Conservation (phyloP, 2,888 invertebrate genomes). For the Matsumyia berberina region DNA sequence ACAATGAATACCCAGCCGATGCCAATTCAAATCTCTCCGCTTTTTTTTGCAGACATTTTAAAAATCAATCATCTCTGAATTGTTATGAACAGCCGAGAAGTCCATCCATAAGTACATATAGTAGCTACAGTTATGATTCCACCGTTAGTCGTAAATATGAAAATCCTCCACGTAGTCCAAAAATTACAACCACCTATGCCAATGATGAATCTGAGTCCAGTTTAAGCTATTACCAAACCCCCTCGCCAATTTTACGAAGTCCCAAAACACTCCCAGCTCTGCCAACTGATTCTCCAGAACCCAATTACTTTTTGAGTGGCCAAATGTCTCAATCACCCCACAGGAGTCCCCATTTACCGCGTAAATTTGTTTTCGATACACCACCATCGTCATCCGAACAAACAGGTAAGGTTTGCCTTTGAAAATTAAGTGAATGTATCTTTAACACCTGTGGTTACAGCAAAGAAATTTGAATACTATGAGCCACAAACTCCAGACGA, state of each 20-base stretch:
- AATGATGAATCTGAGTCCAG: constrained; percentile 80
- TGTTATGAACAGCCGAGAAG: constrained; percentile 76
- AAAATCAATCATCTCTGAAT: constrained; percentile 69
- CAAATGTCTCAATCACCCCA: constrained; percentile 78
- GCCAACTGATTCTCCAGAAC: constrained; percentile 80
- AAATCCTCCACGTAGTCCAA: constrained; percentile 83
- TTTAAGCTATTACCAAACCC: constrained; percentile 82
- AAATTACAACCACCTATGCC: constrained; percentile 84
- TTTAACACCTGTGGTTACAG: constrained; percentile 40
- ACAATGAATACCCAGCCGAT: background rate
- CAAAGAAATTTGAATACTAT: constrained; percentile 83
- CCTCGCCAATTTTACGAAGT: constrained; percentile 79
- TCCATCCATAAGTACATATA: constrained; percentile 78
- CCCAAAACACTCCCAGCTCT: constrained; percentile 76
- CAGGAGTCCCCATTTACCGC: constrained; percentile 86
- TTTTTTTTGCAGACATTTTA: constrained; percentile 51
- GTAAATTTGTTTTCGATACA: constrained; percentile 86
- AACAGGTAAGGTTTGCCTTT: constrained; percentile 39
- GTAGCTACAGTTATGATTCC: constrained; percentile 77
- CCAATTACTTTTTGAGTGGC: constrained; percentile 78
- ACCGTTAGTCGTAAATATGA: constrained; percentile 79
- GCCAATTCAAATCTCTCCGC: background rate
- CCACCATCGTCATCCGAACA: constrained; percentile 61
- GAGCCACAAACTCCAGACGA: constrained; percentile 83
- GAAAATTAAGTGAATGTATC: background rate